Percentiles rank a stretch among this genome's conserved stretches.
Evolutionary conservation across 2,888 invertebrate species (phyloP).

Genomic region (Embidobia sp.): DNA sequence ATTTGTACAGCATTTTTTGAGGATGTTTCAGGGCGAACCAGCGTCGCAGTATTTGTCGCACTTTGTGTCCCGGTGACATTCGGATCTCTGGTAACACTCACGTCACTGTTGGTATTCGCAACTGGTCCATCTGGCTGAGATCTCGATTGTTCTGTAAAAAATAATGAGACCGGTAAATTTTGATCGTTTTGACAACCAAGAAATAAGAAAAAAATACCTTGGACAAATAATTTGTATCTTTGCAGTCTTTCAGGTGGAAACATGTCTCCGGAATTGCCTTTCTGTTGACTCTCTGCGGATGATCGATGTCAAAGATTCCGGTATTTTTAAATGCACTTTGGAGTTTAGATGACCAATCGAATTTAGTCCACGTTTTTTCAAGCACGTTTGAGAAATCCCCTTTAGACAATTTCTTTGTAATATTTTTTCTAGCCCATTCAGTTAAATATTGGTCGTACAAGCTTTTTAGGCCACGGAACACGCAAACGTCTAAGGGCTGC

Average conservation of each 20-base stretch:
- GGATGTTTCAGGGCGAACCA: no score
- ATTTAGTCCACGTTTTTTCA: constrained; percentile 22
- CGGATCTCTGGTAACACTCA: no score
- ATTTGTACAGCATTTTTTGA: not conserved
- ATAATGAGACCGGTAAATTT: no score
- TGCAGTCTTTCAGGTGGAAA: constrained; percentile 10
- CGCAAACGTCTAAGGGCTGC: constrained; percentile 41
- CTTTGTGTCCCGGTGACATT: no score
- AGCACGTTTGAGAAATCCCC: constrained; percentile 24
- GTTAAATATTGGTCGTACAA: constrained; percentile 22
- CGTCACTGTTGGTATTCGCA: no score
- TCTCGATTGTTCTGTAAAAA: no score
- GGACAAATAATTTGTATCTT: not conserved
- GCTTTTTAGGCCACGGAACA: constrained; percentile 33
- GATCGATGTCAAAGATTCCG: constrained; percentile 18
- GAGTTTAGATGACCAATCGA: constrained; percentile 17
- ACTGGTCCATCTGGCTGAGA: no score
- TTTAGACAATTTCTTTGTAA: constrained; percentile 25
- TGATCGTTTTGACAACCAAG: no score
- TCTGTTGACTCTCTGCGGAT: constrained; percentile 15
- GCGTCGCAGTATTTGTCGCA: no score
- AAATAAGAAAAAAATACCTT: no score
- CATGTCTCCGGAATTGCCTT: constrained; percentile 7
- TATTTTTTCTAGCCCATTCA: constrained; percentile 32
- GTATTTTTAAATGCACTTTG: constrained; percentile 30